phyloP scores from a whole-genome alignment of 1,140 invertebrate species.

The Drosophila pseudoananassae region DNA sequence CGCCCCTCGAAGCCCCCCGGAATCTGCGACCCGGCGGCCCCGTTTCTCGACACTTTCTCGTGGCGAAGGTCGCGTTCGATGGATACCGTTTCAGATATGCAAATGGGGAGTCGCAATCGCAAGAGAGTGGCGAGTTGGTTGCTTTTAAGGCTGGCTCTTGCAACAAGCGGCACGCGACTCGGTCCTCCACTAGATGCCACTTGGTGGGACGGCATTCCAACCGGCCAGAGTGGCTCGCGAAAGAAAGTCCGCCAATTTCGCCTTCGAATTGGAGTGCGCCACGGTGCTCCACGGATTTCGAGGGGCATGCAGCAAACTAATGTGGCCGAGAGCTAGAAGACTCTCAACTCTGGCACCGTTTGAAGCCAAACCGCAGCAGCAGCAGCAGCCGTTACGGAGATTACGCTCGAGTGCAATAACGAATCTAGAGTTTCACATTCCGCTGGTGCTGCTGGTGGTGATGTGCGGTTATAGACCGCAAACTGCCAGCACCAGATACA shows the following conservation, averaged over 20 bases:
- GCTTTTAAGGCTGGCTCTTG: background rate
- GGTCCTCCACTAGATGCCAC: background rate
- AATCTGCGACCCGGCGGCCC: conserved; percentile 5
- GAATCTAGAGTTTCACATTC: conserved; percentile 43
- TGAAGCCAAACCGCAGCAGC: conserved; percentile 3
- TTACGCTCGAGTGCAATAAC: conserved; percentile 17
- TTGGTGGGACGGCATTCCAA: background rate
- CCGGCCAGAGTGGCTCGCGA: background rate
- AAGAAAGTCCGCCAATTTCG: conserved; percentile 18
- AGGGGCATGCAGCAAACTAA: background rate
- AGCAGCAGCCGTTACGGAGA: conserved; percentile 18
- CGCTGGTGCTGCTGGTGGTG: background rate
- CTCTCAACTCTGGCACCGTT: conserved; percentile 1
- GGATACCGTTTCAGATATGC: conserved; percentile 8
- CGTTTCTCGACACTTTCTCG: conserved; percentile 19
- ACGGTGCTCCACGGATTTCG: background rate
- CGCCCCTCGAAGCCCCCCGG: no score
- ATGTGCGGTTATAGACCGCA: conserved; percentile 58
- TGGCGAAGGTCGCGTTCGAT: conserved; percentile 20
- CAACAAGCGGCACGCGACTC: conserved; percentile 11
- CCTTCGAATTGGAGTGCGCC: background rate
- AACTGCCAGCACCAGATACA: conserved; percentile 10
- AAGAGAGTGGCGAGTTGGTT: background rate
- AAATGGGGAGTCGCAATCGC: conserved; percentile 5
- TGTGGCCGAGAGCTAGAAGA: background rate